Evolutionary conservation across 2,888 invertebrate genomes (phyloP), one percentile per base, ranked within the genome.

Genomic region (Micropterix aruncella): DNA sequence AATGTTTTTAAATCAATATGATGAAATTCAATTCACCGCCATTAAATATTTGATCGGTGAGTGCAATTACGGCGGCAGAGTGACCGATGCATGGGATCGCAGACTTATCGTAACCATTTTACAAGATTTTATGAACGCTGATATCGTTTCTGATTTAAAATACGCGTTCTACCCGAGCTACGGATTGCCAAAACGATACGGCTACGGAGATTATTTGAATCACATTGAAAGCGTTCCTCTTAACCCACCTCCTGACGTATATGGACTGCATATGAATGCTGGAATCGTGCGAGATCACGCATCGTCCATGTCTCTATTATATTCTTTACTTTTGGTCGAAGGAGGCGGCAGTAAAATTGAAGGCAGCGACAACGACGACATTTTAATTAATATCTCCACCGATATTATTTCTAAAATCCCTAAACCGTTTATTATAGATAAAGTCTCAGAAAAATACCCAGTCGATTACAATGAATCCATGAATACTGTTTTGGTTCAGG

Each of bases 201-300:
- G 82, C 52, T 85, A 87, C 57, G 73, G 77, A 51, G 80, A 83
- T 57, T 86, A 83, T 55, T 55, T 87, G 2, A 77, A 78, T 47
- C 85, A 88, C 56, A 86, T 93, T 51, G 82, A 81, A 52, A 63
- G 61, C 36, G 75, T 83, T 44, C 91, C 93, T 0, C 69, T 77
- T 2, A 71, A 76, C 51, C 84, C 91, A 46, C 75, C 83, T 2
- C 93, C 94, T 0, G 90, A 91, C 64, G 86, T 92, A 1, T 88
- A 87, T 59, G 94, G 93, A 1, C 70, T 94, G 54, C 90, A 94
- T 57, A 81, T 82, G 59, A 94, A 94, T 60, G 92, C 93, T 1
- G 91, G 91, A 42, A 90, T 93, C 50, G 85, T 83, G 0, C 74
- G 88, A 40, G 90, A 93, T 61, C 74, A 90, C 47, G 77, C 83